Conservation (phyloP, 2,888 invertebrate genomes). For the Caenorhabditis sulstoni region DNA sequence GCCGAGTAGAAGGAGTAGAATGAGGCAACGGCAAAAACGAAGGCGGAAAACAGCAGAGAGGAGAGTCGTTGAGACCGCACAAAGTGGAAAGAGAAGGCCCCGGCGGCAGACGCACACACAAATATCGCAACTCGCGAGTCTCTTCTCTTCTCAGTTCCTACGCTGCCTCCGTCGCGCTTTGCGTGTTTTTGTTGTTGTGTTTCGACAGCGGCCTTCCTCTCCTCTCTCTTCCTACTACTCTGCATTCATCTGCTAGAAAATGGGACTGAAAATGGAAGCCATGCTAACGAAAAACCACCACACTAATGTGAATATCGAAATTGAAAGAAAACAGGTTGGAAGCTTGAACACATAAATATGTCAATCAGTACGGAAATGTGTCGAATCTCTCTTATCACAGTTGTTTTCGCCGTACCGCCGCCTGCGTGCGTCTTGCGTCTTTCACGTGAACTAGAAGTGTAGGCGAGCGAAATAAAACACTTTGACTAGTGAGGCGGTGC, state of each 20-base stretch:
- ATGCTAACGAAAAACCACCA: not conserved
- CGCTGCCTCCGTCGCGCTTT: conserved; percentile 11
- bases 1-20: conserved; percentile 12
- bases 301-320: too few species aligned
- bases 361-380: not conserved
- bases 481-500: not conserved
- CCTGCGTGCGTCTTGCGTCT: not conserved
- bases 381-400: not conserved
- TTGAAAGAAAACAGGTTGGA: not conserved
- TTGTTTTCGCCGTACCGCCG: too few species aligned
- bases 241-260: not conserved
- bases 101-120: conserved; percentile 17
- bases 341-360: not conserved
- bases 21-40: not conserved
- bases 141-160: conserved; percentile 21
- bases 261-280: conserved; percentile 17
- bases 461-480: too few species aligned
- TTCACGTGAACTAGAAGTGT: not conserved
- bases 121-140: conserved; percentile 38
- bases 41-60: conserved; percentile 37
- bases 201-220: conserved; percentile 1
- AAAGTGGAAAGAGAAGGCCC: conserved; percentile 37
- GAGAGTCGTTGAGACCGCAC: conserved; percentile 51
- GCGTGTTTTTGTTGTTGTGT: conserved; percentile 32
- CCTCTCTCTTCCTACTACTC: conserved; percentile 1